A percentile compares a stretch with the other conserved stretches of the same genome.
Conservation (phyloP, 2,888 invertebrate species). For the Sthenelais limicola region DNA sequence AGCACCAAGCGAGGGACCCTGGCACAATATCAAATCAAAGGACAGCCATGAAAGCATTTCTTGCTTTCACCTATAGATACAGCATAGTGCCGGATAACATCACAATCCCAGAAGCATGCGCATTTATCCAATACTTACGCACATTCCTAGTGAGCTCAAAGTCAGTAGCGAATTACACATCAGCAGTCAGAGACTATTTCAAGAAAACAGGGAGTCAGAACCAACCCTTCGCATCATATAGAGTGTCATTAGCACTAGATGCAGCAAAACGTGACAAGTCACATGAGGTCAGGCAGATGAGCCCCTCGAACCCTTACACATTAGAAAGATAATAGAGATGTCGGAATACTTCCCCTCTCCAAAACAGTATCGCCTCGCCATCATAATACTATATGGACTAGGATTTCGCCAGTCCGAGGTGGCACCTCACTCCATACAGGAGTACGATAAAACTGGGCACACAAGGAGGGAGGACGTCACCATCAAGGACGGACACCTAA, state of each 20-base stretch:
- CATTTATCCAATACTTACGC: neutral
- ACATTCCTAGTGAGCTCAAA: neutral
- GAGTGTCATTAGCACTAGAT: neutral
- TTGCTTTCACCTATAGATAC: neutral
- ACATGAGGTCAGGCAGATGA: neutral
- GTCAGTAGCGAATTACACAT: neutral
- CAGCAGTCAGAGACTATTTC: neutral
- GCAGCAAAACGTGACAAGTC: neutral
- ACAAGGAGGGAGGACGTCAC: neutral
- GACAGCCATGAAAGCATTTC: neutral
- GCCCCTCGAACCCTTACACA: neutral
- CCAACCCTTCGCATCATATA: neutral
- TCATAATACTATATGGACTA: neutral
- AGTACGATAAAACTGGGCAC: neutral
- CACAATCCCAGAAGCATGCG: neutral
- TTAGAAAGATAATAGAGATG: neutral
- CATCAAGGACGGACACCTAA: neutral
- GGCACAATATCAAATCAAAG: neutral
- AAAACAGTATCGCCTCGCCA: neutral
- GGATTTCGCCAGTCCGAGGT: neutral
- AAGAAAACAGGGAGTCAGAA: neutral
- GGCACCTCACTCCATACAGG: neutral
- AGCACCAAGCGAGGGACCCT: neutral
- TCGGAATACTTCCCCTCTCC: neutral
- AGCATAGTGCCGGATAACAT: neutral